Base-by-base conservation (phyloP, 2,888 invertebrate species). In the Electrophaes corylata region DNA sequence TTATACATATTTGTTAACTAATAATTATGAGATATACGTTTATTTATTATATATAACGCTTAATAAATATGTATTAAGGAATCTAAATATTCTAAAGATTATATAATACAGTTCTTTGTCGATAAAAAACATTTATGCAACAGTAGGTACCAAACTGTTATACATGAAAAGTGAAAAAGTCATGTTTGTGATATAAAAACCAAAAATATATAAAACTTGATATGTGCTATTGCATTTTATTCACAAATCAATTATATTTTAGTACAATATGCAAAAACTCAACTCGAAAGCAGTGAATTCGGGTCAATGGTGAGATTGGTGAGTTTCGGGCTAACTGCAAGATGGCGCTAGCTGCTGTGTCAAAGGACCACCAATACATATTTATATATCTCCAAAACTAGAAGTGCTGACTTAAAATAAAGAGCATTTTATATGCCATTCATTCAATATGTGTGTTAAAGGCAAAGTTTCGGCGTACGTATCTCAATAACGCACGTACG, bases 1-100 rank as follows among this genome's bases (percentile, higher is more conserved):
- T 83, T 86, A 83, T 76, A 76, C 67, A 60, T 66, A 29, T 29
- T n/a, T n/a, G n/a, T 81, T 81, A 83, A 80, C 85, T 88, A 87
- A 86, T 79, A 83, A 79, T 88, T n/a, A 88, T 81, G 83, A 86
- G 86, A 88, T 84, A 73, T 83, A 81, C 82, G 79, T 81, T 83
- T 82, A 76, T 70, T 70, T 73, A 69, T 66, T 66, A 14, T 71
- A 71, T 79, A 78, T 83, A 86, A 84, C 79, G 74, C 81, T 86
- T 86, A 57, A 79, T 84, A 86, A 85, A 82, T 87, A 86, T 57
- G 73, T 77, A 77, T 81, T 84, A 82, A 73, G 81, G 76, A 82
- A 84, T 85, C 84, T 85, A 86, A 78, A 80, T 79, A 82, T 62
- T 76, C 78, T 84, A 81, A 78, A 68, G 76, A 67, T 67, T 62